phyloP scores from a whole-genome alignment of 2,113 vertebrate genomes.

The Scomber scombrus region DNA sequence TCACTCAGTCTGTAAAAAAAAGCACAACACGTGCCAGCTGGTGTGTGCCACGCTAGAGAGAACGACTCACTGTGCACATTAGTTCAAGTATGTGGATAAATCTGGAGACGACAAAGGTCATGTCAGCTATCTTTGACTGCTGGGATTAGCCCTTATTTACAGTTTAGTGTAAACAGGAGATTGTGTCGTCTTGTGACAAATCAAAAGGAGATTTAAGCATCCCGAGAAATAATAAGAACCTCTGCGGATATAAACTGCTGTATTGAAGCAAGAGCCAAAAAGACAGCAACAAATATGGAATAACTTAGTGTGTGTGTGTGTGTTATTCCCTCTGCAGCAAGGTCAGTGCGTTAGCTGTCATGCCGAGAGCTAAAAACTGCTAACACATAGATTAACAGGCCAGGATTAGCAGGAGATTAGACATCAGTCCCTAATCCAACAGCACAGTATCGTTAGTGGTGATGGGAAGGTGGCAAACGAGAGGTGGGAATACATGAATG shows the following conservation, averaged over 20 bases:
- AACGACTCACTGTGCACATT: slow-evolving; percentile 55
- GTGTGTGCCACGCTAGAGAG: slow-evolving; percentile 40
- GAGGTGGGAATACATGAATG: slow-evolving; percentile 5
- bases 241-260: neutral
- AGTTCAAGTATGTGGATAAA: slow-evolving; percentile 53
- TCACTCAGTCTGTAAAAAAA: slow-evolving; percentile 47
- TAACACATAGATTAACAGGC: slow-evolving; percentile 72
- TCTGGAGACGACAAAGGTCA: slow-evolving; percentile 35
- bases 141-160: slow-evolving; percentile 50
- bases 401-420: slow-evolving; percentile 76
- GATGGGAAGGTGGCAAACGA: slow-evolving; percentile 30
- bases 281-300: slow-evolving; percentile 9
- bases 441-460: neutral
- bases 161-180: slow-evolving; percentile 9
- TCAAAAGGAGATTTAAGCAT: neutral
- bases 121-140: slow-evolving; percentile 39
- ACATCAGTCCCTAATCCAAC: slow-evolving; percentile 17
- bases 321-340: slow-evolving; percentile 17
- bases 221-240: neutral
- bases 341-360: slow-evolving; percentile 43
- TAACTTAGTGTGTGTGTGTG: slow-evolving; percentile 1
- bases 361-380: slow-evolving; percentile 42
- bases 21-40: slow-evolving; percentile 48
- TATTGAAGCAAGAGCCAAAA: neutral
- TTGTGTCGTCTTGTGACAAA: neutral